phyloP scores from a whole-genome alignment of 1,140 invertebrate species.

The Pseudachorutes palmiensis region DNA sequence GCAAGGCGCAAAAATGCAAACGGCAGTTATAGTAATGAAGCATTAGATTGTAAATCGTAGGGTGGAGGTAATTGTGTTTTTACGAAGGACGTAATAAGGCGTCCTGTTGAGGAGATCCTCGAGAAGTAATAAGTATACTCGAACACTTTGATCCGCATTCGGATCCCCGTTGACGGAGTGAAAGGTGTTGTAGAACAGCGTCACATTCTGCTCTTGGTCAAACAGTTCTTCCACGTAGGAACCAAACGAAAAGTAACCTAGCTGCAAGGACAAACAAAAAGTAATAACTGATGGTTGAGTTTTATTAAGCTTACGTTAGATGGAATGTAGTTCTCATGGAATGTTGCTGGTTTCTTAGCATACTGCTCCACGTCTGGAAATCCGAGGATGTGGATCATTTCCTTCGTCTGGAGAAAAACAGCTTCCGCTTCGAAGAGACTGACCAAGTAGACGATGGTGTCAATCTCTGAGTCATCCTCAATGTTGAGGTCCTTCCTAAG shows the following conservation, averaged over 20 bases:
- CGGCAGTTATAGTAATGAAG: not conserved
- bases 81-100: slow-evolving; percentile 4
- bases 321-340: slow-evolving; percentile 16
- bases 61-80: not conserved
- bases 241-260: not conserved
- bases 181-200: slow-evolving; percentile 15
- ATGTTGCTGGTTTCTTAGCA: slow-evolving; percentile 13
- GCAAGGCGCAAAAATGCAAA: slow-evolving; percentile 8
- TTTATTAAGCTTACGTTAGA: not conserved
- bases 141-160: slow-evolving; percentile 5
- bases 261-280: not conserved
- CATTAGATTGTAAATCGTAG: not conserved
- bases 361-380: slow-evolving; percentile 14
- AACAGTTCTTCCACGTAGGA: not conserved
- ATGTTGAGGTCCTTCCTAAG: slow-evolving; percentile 18
- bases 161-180: not conserved
- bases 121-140: slow-evolving; percentile 3
- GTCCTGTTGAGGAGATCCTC: slow-evolving; percentile 13
- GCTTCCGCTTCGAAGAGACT: slow-evolving; percentile 28
- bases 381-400: slow-evolving; percentile 15
- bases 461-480: slow-evolving; percentile 25
- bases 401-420: slow-evolving; percentile 9
- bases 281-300: not conserved
- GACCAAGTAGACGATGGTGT: slow-evolving; percentile 28
- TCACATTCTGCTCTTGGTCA: not conserved